Percentiles rank a stretch among this genome's conserved stretches.
phyloP scores from a whole-genome alignment of 2,888 invertebrate species.

The Rhamphomyia laevipes region DNA sequence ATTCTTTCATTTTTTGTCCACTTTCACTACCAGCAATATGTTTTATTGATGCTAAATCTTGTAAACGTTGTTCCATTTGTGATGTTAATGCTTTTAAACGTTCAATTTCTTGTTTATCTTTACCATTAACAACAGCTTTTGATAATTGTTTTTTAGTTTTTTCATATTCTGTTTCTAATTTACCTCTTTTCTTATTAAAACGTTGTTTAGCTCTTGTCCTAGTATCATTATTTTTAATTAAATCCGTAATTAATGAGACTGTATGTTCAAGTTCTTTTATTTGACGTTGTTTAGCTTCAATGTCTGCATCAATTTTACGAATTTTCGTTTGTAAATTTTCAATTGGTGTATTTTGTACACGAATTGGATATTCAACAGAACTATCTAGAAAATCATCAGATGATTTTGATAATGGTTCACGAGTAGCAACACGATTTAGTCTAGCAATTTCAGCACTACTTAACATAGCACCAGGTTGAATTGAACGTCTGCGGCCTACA shows the following conservation, averaged over 20 bases:
- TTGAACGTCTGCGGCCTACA: constrained; percentile 41
- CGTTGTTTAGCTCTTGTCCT: constrained; percentile 45
- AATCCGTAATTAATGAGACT: constrained; percentile 58
- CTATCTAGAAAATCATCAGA: constrained; percentile 29
- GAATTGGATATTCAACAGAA: constrained; percentile 22
- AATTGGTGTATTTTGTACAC: constrained; percentile 21
- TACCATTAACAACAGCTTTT: constrained; percentile 40
- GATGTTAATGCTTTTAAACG: constrained; percentile 37
- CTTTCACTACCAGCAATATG: constrained; percentile 49
- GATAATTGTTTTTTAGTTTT: constrained; percentile 45
- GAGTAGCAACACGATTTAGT: constrained; percentile 45
- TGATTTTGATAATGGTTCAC: constrained; percentile 19
- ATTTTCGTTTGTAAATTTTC: constrained; percentile 33
- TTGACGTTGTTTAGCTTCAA: constrained; percentile 54
- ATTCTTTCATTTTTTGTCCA: constrained; percentile 53
- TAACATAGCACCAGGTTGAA: constrained; percentile 49
- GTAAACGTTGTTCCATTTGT: constrained; percentile 41
- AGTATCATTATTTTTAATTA: constrained; percentile 46
- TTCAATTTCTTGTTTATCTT: constrained; percentile 36
- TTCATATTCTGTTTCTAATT: constrained; percentile 48
- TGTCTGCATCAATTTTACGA: constrained; percentile 39
- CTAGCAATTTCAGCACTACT: constrained; percentile 48
- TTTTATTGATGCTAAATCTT: constrained; percentile 43
- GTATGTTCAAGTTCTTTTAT: constrained; percentile 56
- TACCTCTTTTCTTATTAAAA: constrained; percentile 50